Conservation (phyloP, 1,140 invertebrate species). For the Sycophaga agraensis region DNA sequence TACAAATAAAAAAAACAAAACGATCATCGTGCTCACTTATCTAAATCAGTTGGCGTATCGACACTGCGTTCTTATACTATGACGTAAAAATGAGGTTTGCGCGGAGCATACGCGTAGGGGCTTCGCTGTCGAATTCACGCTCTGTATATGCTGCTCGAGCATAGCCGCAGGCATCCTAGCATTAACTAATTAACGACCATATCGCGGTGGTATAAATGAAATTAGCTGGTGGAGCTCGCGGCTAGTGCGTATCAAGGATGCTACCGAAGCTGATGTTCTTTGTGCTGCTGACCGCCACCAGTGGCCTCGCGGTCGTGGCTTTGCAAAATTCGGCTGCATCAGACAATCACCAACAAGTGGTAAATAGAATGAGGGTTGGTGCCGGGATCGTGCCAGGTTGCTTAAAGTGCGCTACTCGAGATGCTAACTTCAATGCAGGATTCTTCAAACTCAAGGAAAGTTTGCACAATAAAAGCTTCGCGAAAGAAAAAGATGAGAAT, state of each 20-base stretch:
- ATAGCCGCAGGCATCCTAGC: background rate
- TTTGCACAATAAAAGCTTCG: too few species aligned
- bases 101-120: background rate
- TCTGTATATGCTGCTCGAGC: too few species aligned
- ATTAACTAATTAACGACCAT: background rate
- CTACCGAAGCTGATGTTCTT: constrained; percentile 43
- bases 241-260: constrained; percentile 52
- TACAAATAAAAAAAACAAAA: background rate
- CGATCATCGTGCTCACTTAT: constrained; percentile 1
- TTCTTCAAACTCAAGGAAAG: background rate
- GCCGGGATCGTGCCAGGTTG: too few species aligned
- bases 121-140: constrained; percentile 46
- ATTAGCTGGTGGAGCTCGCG: constrained; percentile 34
- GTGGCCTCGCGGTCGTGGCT: constrained; percentile 23
- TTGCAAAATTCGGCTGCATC: too few species aligned
- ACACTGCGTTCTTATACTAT: background rate
- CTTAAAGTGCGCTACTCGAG: too few species aligned
- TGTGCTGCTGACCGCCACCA: constrained; percentile 33
- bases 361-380: too few species aligned
- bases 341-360: too few species aligned
- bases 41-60: constrained; percentile 25
- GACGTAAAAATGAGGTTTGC: constrained; percentile 12
- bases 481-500: background rate
- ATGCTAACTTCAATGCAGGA: too few species aligned
- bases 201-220: constrained; percentile 48